Conservation (phyloP, 1,140 invertebrate species). For the Drosophila rufa region DNA sequence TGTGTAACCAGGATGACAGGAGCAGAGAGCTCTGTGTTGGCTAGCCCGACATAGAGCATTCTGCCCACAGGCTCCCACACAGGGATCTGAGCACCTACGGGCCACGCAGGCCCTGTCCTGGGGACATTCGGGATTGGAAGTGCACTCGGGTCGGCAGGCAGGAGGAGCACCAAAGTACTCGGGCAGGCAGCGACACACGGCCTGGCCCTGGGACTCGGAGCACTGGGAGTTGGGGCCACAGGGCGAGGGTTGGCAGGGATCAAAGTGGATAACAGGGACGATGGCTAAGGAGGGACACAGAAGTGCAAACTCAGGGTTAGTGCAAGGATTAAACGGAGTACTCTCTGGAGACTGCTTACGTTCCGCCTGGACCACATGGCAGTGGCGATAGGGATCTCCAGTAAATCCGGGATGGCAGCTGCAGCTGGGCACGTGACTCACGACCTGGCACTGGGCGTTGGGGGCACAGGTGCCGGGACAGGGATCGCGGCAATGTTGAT, state of each 20-base stretch:
- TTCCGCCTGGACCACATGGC: slow-evolving; percentile 85
- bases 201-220: slow-evolving; percentile 87
- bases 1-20: slow-evolving; percentile 90
- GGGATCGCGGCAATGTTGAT: slow-evolving; percentile 92
- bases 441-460: slow-evolving; percentile 91
- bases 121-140: slow-evolving; percentile 93
- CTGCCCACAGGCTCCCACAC: slow-evolving; percentile 91
- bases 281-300: slow-evolving; percentile 52
- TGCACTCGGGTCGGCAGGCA: slow-evolving; percentile 92
- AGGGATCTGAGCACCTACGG: slow-evolving; percentile 93
- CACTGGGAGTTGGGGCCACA: slow-evolving; percentile 92
- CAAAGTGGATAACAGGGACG: slow-evolving; percentile 82
- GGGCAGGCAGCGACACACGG: slow-evolving; percentile 89
- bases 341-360: slow-evolving; percentile 62
- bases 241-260: slow-evolving; percentile 89
- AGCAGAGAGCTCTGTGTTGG: slow-evolving; percentile 92
- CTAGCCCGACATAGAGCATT: slow-evolving; percentile 93
- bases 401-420: slow-evolving; percentile 90
- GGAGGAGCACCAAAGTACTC: slow-evolving; percentile 91
- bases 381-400: slow-evolving; percentile 89
- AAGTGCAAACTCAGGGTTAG: slow-evolving; percentile 64
- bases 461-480: slow-evolving; percentile 92
- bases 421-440: slow-evolving; percentile 92
- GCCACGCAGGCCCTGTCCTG: slow-evolving; percentile 91
- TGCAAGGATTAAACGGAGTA: slow-evolving; percentile 66